These are phyloP conservation scores for Ichneumon xanthorius DNA, from an alignment of 2,888 invertebrate species.

Conservation along the genomic window DNA sequence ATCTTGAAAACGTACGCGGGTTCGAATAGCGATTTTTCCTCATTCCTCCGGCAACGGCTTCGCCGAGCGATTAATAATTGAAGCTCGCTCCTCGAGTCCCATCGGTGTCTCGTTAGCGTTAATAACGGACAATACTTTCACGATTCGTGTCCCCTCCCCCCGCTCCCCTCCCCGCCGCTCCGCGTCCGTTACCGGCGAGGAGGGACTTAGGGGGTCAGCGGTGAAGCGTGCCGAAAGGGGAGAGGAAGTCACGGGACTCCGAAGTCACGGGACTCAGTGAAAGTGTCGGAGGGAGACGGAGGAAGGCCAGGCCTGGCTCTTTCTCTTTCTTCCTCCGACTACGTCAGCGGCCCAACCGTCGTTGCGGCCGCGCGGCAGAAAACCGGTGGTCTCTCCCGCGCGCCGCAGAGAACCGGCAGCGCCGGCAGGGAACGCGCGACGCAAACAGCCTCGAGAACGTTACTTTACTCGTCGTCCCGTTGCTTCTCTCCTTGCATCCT, in stretches of 20 bases:
- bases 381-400: constrained; percentile 42
- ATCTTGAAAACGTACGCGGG: constrained; percentile 68
- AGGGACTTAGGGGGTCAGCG: constrained; percentile 59
- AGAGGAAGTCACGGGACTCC: constrained; percentile 76
- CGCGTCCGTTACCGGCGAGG: constrained; percentile 58
- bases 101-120: constrained; percentile 24
- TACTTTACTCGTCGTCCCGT: constrained; percentile 14
- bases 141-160: constrained; percentile 28
- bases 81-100: constrained; percentile 27
- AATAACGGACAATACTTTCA: constrained; percentile 61
- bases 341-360: constrained; percentile 22
- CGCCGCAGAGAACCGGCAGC: constrained; percentile 29
- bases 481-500: constrained; percentile 32
- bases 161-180: no score
- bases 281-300: constrained; percentile 77
- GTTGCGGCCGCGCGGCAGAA: not conserved
- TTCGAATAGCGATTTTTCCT: constrained; percentile 71
- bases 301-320: constrained; percentile 69
- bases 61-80: constrained; percentile 57
- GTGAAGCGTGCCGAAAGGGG: constrained; percentile 62
- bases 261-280: constrained; percentile 80
- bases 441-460: constrained; percentile 66
- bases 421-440: constrained; percentile 36
- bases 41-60: constrained; percentile 65
- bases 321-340: constrained; percentile 69